Evolutionary conservation across 2,113 vertebrate genomes (phyloP).

Genomic region (Notarius lentiginosus): DNA sequence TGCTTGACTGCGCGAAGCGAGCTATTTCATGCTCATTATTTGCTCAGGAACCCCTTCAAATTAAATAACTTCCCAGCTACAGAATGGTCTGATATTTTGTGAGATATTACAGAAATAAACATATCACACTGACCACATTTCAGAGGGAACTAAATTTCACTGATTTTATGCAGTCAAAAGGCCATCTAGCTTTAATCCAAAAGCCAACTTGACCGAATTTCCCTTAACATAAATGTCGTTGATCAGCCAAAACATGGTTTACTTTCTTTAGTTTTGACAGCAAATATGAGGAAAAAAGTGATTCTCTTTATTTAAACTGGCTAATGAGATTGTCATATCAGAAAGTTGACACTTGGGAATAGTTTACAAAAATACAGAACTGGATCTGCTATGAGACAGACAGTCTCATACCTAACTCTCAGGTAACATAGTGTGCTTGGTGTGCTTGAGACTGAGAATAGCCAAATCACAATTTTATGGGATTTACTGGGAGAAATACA

Average conservation of each 20-base stretch:
- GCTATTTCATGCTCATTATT: too few species aligned
- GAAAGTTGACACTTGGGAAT: not conserved
- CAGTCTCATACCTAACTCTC: too few species aligned
- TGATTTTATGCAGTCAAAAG: too few species aligned
- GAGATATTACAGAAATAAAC: too few species aligned
- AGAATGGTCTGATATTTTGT: too few species aligned
- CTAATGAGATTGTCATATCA: not conserved
- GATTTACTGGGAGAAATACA: not conserved
- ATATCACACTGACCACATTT: too few species aligned
- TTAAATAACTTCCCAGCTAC: too few species aligned
- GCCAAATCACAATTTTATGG: not conserved
- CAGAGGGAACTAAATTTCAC: too few species aligned
- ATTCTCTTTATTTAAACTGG: not conserved
- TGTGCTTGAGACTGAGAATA: not conserved
- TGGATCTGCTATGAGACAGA: not conserved
- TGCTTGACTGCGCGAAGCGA: too few species aligned
- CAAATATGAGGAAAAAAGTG: not conserved
- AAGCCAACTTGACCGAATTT: not conserved
- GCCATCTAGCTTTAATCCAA: not conserved
- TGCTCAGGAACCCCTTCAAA: too few species aligned
- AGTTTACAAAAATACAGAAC: not conserved
- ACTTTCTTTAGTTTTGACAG: not conserved
- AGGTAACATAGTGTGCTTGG: not conserved
- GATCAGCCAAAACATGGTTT: not conserved
- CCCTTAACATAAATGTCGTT: not conserved